Base-by-base conservation (phyloP, 1,140 invertebrate genomes). In the Glossosoma conforme region DNA sequence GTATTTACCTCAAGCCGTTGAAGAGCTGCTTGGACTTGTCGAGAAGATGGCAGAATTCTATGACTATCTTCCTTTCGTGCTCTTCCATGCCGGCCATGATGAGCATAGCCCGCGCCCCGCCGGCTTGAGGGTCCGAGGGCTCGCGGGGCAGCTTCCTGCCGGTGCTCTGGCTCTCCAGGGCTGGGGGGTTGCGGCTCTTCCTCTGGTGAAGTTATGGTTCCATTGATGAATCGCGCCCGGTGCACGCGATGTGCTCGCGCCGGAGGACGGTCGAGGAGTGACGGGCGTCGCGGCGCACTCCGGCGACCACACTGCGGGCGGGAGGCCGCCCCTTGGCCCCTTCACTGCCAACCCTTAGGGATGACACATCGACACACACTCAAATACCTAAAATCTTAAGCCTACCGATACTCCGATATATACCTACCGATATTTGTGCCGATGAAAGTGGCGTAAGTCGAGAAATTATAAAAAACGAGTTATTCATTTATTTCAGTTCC, bases 11-110 rank as follows among this genome's bases (percentile, higher is more conserved):
- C 60, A 97, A 77, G 54, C 93, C 93, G 75, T 97, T 97, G 73
- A 98, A 98, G 43, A 97, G 79, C 72, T 97, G 93, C 74, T 97
- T 97, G 24, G 93, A 96, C 77, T 97, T 97, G 68, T 98, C 95
- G 35, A 97, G 78, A 61, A 97, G 77, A 77, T 97, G 92, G 73
- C 91, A 94, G 73, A 97, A 98, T 74, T 97, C 93, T 68, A 91
- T 84, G 54, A 97, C 91, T 65, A 96, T 85, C 82, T 94, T 94
- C 65, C 91, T 82, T 74, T 97, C 93, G 70, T 91, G 84, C 61
- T 89, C 86, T 65, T 87, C 85, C 75, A 87, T 85, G 64, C 78
- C 79, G 69, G 83, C 83, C 81, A 85, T 85, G 66, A 77, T 81
- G 72, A 81, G 78, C 78, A 79, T 80, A 64, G 47, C 45, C 42